Evolutionary conservation across 2,888 invertebrate species (phyloP).

Genomic region (Sarcophaga subvicina): DNA sequence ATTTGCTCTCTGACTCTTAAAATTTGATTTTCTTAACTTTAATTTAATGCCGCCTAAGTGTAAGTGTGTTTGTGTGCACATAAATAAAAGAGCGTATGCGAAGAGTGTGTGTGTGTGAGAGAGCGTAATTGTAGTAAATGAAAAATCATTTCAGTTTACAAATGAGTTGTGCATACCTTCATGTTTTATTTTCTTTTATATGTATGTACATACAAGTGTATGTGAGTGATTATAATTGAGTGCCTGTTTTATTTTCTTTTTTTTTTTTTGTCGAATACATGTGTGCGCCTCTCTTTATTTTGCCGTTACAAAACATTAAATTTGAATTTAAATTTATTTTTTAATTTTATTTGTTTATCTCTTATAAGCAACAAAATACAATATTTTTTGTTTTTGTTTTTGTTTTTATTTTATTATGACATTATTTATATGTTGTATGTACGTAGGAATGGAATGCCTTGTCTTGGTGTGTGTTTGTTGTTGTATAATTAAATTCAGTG

Average conservation of each 20-base stretch:
- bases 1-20: constrained; percentile 58
- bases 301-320: neutral
- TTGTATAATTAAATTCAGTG: constrained; percentile 63
- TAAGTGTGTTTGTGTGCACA: constrained; percentile 57
- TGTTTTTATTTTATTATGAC: neutral
- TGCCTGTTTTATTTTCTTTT: constrained; percentile 33
- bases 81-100: constrained; percentile 62
- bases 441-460: neutral
- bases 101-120: constrained; percentile 48
- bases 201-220: neutral
- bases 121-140: constrained; percentile 46
- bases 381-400: neutral
- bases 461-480: constrained; percentile 23
- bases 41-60: constrained; percentile 52
- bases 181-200: constrained; percentile 45
- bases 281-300: too few relatives aligned
- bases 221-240: constrained; percentile 7
- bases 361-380: neutral
- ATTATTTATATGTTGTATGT: neutral
- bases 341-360: neutral
- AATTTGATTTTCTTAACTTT: neutral
- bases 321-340: constrained; percentile 12
- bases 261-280: constrained; percentile 31
- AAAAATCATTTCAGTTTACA: constrained; percentile 63
- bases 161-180: constrained; percentile 64